Base-by-base conservation (phyloP, 2,888 invertebrate genomes). In the Eristalis pertinax region DNA sequence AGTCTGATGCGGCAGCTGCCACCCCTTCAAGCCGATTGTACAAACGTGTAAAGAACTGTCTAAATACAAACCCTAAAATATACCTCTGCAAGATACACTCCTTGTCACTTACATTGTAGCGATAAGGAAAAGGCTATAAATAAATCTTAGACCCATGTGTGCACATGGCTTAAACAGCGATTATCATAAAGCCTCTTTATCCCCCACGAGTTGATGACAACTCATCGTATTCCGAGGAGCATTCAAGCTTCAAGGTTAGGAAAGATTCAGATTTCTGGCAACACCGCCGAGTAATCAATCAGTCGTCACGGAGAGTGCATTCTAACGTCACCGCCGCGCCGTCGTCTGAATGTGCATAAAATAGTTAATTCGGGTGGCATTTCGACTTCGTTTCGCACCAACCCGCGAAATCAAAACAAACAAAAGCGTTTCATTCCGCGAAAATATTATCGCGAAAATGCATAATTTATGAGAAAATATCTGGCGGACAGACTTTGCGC, bases 401-500 rank as follows among this genome's bases (percentile, higher is more conserved):
- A 32, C 69, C 26, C 72, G 15, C 58, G 35, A 74, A 74, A 74
- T 79, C 62, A 67, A 79, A 84, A 84, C 67, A 79, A 84, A 84
- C 79, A 79, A 70, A 84, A 58, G n/a, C 69, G 60, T 26, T 69
- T 58, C 22, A 64, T 84, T 84, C 78, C 26, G 50, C 60, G 74
- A 79, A 74, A 74, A 75, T 84, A 74, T 78, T 78, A 78, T 78
- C 60, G 73, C 68, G 41, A 74, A 78, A 84, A 78, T 78, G 73
- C 69, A 75, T 79, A 74, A 84, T 74, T 79, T 79, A 84, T 79
- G 65, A 79, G 65, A 79, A 73, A 74, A 78, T 73, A 79, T 68
- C 68, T 50, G 50, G 50, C 50, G 50, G 50, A 50, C 50, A 50
- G 50, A 50, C 50, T 50, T 50, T 8, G 50, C 50, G 19, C 50